Evolutionary conservation across 2,113 vertebrate species (phyloP).

Genomic region (Prolemur simus): DNA sequence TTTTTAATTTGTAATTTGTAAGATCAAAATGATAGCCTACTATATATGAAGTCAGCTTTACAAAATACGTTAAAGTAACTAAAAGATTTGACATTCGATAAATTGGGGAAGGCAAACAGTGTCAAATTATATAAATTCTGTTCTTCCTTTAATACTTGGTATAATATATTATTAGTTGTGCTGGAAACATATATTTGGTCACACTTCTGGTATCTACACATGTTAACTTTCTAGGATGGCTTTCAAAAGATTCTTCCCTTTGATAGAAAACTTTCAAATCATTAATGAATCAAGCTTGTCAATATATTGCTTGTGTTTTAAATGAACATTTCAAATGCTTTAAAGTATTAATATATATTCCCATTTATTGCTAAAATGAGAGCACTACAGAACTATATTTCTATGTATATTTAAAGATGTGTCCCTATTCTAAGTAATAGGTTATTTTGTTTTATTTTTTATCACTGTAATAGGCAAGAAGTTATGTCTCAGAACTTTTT

Average conservation of each 20-base stretch:
- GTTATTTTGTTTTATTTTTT: neutral
- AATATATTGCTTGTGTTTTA: neutral
- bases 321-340: constrained; percentile 21
- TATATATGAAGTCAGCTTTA: neutral
- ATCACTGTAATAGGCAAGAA: neutral
- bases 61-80: neutral
- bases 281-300: neutral
- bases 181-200: neutral
- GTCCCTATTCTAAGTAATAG: neutral
- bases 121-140: neutral
- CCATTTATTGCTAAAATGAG: constrained; percentile 8
- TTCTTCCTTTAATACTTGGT: neutral
- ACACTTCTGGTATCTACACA: neutral
- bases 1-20: neutral
- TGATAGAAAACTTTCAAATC: constrained; percentile 24
- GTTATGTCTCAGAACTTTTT: neutral
- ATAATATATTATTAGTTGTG: neutral
- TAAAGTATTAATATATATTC: neutral
- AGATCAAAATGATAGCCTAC: neutral
- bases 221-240: neutral
- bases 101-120: neutral
- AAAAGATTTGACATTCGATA: neutral
- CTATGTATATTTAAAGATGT: constrained; percentile 7
- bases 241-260: constrained; percentile 28
- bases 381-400: neutral